Base-by-base conservation (phyloP, 2,888 invertebrate genomes). In the Tryphoninae sp. region DNA sequence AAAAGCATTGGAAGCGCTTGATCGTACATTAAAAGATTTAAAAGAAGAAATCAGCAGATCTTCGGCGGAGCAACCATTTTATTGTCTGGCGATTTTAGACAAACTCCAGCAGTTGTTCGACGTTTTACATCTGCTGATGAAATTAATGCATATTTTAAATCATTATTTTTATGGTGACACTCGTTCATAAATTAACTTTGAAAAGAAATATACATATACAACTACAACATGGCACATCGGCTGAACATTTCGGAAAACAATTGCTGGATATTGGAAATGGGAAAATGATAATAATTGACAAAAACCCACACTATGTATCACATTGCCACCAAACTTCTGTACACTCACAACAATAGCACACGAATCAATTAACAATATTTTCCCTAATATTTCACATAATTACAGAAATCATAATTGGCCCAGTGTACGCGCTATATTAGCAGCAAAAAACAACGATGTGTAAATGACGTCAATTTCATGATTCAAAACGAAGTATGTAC, bases 1-100 rank as follows among this genome's bases (percentile, higher is more conserved):
- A 90, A 83, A 82, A 83, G 78, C 85, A 45, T 77, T 91, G 13
- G 89, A 91, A 81, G 89, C 91, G 45, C 73, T 92, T 9, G 84
- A 90, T 77, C 71, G 87, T 64, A 87, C 89, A 26, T 53, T 88
- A 11, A 64, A 80, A 81, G 86, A 88, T 80, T 45, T 85, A 3
- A 51, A 3, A 51, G 82, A 51, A 55, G 51, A 22, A 79, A 82
- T 55, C 80, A 67, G 58, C 55, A 75, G 16, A 59, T 77, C 7
- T 78, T 88, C 26, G 85, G 87, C 33, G 85, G 86, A 3, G 80
- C 80, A 67, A 42, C 84, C 51, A 80, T 88, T 65, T 71, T 87
- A 68, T 80, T 86, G 58, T 74, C 86, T 49, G 88, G 87, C 73
- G 88, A 89, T 33, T 33, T 33, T 33, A 33, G 33, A 4, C 3